Evolutionary conservation across 64 coral and sea anemone genomes (phyloP).

Genomic region (Hydrozoanthus tunicans): DNA sequence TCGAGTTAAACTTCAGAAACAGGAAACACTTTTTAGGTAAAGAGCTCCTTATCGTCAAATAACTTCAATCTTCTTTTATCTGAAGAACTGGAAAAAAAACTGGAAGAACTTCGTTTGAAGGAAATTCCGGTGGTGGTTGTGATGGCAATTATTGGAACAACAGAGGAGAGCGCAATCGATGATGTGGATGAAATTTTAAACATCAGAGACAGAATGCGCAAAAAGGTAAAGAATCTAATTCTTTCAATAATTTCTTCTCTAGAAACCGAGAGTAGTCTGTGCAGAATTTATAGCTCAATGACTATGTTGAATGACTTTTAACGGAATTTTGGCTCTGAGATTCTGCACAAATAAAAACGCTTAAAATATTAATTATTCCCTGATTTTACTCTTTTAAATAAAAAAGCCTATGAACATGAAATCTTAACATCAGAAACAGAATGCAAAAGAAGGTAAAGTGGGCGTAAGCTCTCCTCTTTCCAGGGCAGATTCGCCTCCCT

Average conservation of each 20-base stretch:
- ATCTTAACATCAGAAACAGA: conserved; percentile 51
- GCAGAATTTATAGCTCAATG: no score
- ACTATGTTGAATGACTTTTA: no score
- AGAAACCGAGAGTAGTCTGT: no score
- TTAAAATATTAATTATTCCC: no score
- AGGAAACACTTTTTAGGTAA: no score
- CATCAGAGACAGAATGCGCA: conserved; percentile 64
- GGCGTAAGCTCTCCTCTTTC: no score
- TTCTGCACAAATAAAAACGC: no score
- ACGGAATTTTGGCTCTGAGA: no score
- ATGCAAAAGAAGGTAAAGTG: conserved; percentile 13
- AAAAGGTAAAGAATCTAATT: background rate
- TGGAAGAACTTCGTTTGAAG: conserved; percentile 45
- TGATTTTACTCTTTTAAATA: no score
- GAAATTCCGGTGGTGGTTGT: conserved; percentile 59
- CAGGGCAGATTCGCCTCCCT: no score
- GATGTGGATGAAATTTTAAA: conserved; percentile 33
- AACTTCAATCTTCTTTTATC: background rate
- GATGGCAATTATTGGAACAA: conserved; percentile 60
- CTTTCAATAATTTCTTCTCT: no score
- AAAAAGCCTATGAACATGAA: background rate
- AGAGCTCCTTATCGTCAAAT: background rate
- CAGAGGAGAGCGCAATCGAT: conserved; percentile 66
- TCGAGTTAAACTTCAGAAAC: no score
- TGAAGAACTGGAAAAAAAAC: conserved; percentile 54